These are phyloP conservation scores for Catamblyrhynchus diadema DNA, from an alignment of 2,797 vertebrate species.

Conservation along the genomic window DNA sequence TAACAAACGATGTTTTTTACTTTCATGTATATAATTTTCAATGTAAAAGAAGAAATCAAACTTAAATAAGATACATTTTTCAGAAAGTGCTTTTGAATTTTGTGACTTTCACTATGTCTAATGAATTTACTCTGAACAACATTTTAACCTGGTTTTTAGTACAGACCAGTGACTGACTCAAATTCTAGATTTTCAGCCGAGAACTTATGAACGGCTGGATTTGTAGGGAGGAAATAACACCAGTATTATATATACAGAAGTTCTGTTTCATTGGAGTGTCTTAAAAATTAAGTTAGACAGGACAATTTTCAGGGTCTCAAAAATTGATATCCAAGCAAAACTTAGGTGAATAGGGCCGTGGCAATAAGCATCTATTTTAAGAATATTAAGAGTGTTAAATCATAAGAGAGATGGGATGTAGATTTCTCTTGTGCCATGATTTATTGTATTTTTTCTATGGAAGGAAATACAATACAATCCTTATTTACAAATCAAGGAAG, in stretches of 20 bases:
- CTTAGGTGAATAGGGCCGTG: fast-evolving
- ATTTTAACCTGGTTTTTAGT: neutral
- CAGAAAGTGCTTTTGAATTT: neutral
- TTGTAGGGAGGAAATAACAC: neutral
- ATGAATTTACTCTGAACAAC: neutral
- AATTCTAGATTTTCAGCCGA: neutral
- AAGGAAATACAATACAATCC: neutral
- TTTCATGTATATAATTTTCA: fast-evolving
- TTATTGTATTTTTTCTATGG: neutral
- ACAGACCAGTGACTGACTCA: neutral
- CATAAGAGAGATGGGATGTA: neutral
- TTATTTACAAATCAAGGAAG: neutral
- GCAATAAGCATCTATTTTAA: neutral
- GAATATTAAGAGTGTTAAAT: neutral
- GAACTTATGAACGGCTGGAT: neutral
- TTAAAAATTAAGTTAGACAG: neutral
- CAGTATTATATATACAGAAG: neutral
- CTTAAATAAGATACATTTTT: neutral
- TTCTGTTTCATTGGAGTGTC: neutral
- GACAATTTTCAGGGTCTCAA: neutral
- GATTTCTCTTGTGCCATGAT: neutral
- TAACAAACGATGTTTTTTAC: neutral
- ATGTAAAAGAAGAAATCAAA: neutral
- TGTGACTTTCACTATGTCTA: fast-evolving
- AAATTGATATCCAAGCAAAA: neutral